These are phyloP conservation scores for Trissoscelio sp. DNA, from an alignment of 2,888 invertebrate genomes.

Conservation along the genomic window DNA sequence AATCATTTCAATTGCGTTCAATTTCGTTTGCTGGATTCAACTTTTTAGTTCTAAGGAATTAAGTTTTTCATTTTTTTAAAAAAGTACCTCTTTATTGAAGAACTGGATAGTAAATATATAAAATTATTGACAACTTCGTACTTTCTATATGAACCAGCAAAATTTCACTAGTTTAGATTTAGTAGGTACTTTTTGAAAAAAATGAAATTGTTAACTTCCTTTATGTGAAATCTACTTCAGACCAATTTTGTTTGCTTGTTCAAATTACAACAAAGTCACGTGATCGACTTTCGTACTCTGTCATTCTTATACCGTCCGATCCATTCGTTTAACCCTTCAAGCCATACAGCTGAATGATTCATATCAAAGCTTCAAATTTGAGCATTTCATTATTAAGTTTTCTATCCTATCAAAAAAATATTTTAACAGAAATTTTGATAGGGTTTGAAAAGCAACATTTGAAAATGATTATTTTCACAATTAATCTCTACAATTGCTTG, in stretches of 20 bases:
- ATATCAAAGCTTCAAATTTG: neutral
- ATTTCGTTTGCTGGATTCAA: no score
- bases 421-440: neutral
- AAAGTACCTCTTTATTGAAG: no score
- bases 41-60: no score
- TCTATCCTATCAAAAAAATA: neutral
- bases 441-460: neutral
- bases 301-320: slow-evolving; percentile 10
- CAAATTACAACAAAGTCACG: slow-evolving; percentile 44
- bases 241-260: neutral
- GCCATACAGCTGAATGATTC: slow-evolving; percentile 1
- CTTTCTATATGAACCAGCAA: no score
- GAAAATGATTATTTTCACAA: neutral
- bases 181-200: no score
- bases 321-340: slow-evolving; percentile 21
- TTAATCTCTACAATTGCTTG: neutral
- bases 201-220: no score
- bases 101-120: no score
- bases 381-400: neutral
- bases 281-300: slow-evolving; percentile 30
- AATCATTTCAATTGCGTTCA: no score
- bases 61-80: no score
- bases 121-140: no score
- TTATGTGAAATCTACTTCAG: no score
- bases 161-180: no score